Evolutionary conservation across 2,888 invertebrate species (phyloP).

Genomic region (Ganaspis brasiliensis): DNA sequence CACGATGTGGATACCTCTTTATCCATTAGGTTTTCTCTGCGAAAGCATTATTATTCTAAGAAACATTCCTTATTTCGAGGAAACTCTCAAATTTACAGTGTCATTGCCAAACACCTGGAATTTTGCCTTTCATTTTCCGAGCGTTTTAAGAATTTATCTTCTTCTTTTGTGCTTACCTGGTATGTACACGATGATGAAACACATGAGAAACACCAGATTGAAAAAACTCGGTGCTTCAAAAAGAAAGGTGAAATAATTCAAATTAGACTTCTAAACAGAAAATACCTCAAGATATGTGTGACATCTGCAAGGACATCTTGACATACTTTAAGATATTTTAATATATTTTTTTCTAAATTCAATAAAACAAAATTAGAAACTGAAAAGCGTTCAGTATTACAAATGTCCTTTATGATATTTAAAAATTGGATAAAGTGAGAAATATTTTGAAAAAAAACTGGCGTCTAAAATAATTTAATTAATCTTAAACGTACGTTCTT

Average conservation of each 20-base stretch:
- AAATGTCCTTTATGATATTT: too few species aligned
- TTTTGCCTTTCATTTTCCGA: slow-evolving; percentile 92
- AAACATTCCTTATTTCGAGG: slow-evolving; percentile 94
- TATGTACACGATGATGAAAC: slow-evolving; percentile 89
- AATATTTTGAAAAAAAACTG: too few species aligned
- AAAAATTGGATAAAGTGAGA: too few species aligned
- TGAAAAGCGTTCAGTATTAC: too few species aligned
- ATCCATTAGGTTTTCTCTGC: slow-evolving; percentile 93
- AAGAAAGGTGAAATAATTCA: slow-evolving; percentile 64
- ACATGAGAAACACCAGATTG: slow-evolving; percentile 90
- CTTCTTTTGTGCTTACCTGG: slow-evolving; percentile 89
- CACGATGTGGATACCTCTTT: slow-evolving; percentile 95
- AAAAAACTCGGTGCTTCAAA: slow-evolving; percentile 83
- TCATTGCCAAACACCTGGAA: slow-evolving; percentile 93
- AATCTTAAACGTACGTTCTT: too few species aligned
- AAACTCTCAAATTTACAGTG: slow-evolving; percentile 88
- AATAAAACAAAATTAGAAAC: too few species aligned
- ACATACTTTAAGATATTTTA: too few species aligned
- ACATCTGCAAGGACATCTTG: too few species aligned
- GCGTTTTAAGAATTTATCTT: slow-evolving; percentile 89
- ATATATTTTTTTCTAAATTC: too few species aligned
- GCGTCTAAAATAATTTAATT: too few species aligned
- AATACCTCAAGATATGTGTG: too few species aligned
- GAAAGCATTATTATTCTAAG: slow-evolving; percentile 91
- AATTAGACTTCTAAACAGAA: too few species aligned